Evolutionary conservation across 2,797 vertebrate species (phyloP).

Genomic region (Platyrinchus mystaceus): DNA sequence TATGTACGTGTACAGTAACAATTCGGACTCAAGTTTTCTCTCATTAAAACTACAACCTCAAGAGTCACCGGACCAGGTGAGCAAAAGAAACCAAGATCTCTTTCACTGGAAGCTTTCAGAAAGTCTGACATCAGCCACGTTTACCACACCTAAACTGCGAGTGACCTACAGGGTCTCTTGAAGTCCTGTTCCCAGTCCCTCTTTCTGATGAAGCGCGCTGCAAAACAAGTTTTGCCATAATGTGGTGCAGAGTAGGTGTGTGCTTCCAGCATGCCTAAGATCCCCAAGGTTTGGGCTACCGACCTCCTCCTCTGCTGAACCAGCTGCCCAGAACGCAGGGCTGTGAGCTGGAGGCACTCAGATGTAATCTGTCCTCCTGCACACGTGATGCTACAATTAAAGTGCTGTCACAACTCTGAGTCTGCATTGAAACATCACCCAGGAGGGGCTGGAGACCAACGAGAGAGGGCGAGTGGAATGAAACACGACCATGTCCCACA

Average conservation of each 20-base stretch:
- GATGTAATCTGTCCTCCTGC: background rate
- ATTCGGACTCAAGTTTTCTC: background rate
- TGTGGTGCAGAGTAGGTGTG: rapidly evolving
- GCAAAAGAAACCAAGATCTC: background rate
- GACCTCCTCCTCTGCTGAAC: background rate
- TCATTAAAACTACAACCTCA: background rate
- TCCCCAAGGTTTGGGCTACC: background rate
- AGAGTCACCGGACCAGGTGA: background rate
- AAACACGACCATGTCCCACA: background rate
- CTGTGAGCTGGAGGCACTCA: background rate
- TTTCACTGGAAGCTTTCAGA: background rate
- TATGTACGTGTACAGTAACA: rapidly evolving
- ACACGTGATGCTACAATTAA: background rate
- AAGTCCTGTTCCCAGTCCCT: background rate
- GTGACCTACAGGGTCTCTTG: background rate
- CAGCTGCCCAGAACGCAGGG: background rate
- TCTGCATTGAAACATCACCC: background rate
- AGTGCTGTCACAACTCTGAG: background rate
- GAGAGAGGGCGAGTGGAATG: background rate
- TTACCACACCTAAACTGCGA: background rate
- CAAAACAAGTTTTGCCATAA: background rate
- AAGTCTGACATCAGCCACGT: background rate
- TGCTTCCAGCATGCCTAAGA: background rate
- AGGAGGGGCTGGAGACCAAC: background rate
- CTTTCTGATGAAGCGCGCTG: background rate